phyloP scores from a whole-genome alignment of 2,113 vertebrate species.

The Peromyscus californicus region DNA sequence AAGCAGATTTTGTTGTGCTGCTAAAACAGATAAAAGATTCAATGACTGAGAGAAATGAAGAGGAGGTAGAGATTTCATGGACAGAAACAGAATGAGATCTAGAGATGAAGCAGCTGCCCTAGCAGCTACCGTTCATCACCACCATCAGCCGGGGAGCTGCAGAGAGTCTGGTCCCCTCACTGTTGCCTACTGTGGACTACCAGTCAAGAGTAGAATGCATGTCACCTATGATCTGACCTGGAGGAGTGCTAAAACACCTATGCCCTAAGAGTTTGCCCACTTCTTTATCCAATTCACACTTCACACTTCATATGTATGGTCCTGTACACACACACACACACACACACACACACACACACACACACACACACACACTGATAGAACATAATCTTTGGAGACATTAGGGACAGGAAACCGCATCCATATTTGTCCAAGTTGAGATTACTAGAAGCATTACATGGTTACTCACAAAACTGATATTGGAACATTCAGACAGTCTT shows the following conservation, averaged over 20 bases:
- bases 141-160: not conserved
- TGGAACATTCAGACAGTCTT: not conserved
- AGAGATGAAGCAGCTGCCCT: not conserved
- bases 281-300: not conserved
- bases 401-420: not conserved
- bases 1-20: not conserved
- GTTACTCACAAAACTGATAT: not conserved
- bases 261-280: not conserved
- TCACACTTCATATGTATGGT: not conserved
- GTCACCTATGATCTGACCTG: not conserved
- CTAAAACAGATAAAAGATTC: constrained; percentile 8
- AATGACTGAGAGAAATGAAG: not conserved
- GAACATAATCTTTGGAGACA: not conserved
- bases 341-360: not conserved
- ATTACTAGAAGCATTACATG: not conserved
- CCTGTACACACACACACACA: not conserved
- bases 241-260: not conserved
- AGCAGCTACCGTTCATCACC: not conserved
- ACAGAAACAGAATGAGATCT: not conserved
- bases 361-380: not conserved
- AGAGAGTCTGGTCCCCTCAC: not conserved
- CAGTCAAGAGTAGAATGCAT: not conserved
- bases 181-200: not conserved
- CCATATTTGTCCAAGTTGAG: not conserved
- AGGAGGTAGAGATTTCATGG: not conserved